A percentile compares a stretch with the other conserved stretches of the same genome.
These are phyloP conservation scores for Microcebus ravelobensis DNA, from an alignment of 2,113 vertebrate species.

Conservation along the genomic window DNA sequence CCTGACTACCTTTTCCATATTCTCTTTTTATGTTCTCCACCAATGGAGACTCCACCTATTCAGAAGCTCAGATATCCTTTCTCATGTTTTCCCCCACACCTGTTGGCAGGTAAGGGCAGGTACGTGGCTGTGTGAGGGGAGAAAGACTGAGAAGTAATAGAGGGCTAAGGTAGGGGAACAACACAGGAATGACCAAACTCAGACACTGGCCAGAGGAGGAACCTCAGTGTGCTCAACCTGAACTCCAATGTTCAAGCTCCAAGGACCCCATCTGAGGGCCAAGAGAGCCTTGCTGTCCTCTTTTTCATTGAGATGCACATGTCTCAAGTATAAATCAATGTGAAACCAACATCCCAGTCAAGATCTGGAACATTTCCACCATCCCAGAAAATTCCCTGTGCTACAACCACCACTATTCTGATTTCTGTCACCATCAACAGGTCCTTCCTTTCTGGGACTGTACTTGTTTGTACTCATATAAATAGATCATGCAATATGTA, in stretches of 20 bases:
- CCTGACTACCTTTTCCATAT: background rate
- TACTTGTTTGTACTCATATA: background rate
- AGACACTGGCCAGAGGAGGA: background rate
- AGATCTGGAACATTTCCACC: background rate
- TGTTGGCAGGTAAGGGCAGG: background rate
- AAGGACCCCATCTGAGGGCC: too few relatives aligned
- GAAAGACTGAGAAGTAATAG: background rate
- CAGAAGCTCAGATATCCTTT: background rate
- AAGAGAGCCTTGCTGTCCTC: background rate
- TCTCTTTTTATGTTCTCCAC: background rate
- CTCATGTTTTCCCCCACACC: background rate
- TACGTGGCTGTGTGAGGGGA: background rate
- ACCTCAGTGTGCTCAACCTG: background rate
- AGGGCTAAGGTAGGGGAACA: background rate
- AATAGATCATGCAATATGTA: background rate
- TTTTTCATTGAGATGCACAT: background rate
- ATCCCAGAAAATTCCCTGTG: background rate
- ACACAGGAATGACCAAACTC: background rate
- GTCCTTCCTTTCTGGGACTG: background rate
- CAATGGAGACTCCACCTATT: background rate
- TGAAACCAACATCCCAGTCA: background rate
- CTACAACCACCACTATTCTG: background rate
- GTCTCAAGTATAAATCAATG: background rate
- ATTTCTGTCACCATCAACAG: background rate
- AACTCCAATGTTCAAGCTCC: background rate